These are phyloP conservation scores for Sprattus sprattus DNA, from an alignment of 2,113 vertebrate genomes.

Conservation along the genomic window DNA sequence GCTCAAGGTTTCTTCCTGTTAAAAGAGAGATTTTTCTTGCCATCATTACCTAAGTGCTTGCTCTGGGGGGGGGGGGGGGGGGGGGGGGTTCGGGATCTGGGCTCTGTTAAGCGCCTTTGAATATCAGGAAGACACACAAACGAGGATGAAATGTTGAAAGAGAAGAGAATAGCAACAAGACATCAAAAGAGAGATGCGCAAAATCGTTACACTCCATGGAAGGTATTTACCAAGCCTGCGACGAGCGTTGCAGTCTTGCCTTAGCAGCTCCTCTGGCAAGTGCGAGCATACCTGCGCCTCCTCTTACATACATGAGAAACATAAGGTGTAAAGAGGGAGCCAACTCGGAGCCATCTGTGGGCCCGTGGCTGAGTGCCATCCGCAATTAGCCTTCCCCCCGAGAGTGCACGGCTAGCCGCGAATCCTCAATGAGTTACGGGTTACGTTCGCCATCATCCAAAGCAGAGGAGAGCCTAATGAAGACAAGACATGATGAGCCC, in stretches of 20 bases:
- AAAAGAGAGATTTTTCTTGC: no score
- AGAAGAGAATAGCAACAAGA: not conserved
- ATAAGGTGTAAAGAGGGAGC: slow-evolving; percentile 37
- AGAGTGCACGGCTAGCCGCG: not conserved
- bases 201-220: not conserved
- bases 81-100: no score
- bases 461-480: not conserved
- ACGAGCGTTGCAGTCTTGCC: not conserved
- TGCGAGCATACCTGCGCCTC: not conserved
- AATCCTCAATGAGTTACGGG: not conserved
- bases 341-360: slow-evolving; percentile 49
- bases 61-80: no score
- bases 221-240: not conserved
- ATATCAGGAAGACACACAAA: not conserved
- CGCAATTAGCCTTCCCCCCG: slow-evolving; percentile 15
- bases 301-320: slow-evolving; percentile 38
- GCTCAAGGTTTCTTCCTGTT: no score
- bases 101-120: no score
- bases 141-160: not conserved
- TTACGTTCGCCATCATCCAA: not conserved
- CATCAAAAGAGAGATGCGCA: not conserved
- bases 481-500: not conserved
- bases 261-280: slow-evolving; percentile 3
- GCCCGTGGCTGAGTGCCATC: slow-evolving; percentile 37
- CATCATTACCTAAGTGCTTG: no score